A percentile compares a stretch with the other conserved stretches of the same genome.
These are phyloP conservation scores for Syrmaticus mikado DNA, from an alignment of 2,113 vertebrate genomes.

Conservation along the genomic window DNA sequence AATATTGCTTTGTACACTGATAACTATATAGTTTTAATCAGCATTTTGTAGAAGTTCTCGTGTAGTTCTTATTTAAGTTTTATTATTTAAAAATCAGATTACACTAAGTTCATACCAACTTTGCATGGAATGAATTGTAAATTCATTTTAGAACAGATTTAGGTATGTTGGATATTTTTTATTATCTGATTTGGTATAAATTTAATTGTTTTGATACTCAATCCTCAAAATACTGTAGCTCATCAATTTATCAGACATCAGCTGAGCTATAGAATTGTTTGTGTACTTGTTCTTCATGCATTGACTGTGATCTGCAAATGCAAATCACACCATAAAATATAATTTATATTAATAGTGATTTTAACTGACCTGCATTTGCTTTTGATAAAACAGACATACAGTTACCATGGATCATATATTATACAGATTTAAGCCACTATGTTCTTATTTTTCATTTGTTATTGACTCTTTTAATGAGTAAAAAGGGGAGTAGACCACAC, in stretches of 20 bases:
- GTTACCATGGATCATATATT: background rate
- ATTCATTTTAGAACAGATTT: background rate
- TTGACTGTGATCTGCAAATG: background rate
- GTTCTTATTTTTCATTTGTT: background rate
- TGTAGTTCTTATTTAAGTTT: background rate
- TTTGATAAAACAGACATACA: background rate
- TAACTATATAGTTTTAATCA: constrained; percentile 10
- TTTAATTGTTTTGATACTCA: background rate
- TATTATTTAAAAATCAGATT: constrained; percentile 14
- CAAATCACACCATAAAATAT: accelerated
- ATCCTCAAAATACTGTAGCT: background rate
- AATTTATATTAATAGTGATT: background rate
- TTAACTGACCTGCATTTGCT: background rate
- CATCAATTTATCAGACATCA: background rate
- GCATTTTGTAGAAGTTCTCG: background rate
- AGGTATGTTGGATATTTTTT: background rate
- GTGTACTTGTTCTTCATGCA: background rate
- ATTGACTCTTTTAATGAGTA: background rate
- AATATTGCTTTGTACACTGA: background rate
- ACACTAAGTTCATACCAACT: background rate
- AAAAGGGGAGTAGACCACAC: background rate
- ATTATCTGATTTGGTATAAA: background rate
- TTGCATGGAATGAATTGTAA: background rate
- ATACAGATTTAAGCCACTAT: background rate
- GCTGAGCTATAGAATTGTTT: background rate